These are phyloP conservation scores for Corvus hawaiiensis DNA, from an alignment of 2,113 vertebrate genomes.

Conservation along the genomic window DNA sequence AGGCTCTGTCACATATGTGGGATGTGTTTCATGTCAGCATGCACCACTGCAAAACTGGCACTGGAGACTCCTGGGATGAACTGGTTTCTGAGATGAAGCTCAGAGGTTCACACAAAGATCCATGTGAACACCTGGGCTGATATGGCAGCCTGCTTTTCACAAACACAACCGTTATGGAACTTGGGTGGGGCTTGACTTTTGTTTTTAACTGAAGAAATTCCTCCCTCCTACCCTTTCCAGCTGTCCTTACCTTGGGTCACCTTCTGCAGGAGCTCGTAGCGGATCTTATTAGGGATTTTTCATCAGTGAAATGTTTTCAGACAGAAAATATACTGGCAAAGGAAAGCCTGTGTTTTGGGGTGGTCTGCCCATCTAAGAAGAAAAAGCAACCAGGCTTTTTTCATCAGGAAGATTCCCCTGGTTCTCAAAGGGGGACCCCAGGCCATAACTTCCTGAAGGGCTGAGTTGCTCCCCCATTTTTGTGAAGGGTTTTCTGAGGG, in stretches of 20 bases:
- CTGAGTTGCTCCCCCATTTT: background rate
- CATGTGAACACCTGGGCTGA: accelerated
- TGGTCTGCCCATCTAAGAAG: background rate
- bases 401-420: background rate
- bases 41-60: background rate
- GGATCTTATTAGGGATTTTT: background rate
- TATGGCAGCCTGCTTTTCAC: background rate
- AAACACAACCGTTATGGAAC: background rate
- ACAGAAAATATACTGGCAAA: background rate
- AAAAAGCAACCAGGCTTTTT: background rate
- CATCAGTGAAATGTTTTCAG: background rate
- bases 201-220: background rate
- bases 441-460: background rate
- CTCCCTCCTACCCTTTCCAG: background rate
- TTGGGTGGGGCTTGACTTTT: background rate
- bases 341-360: background rate
- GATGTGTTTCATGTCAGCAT: background rate
- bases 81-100: background rate
- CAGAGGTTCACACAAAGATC: background rate
- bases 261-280: background rate
- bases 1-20: background rate
- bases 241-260: background rate
- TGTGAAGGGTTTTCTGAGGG: background rate
- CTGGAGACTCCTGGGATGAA: background rate
- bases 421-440: background rate